Conservation (phyloP, 2,113 vertebrate genomes). For the Macrotus californicus region DNA sequence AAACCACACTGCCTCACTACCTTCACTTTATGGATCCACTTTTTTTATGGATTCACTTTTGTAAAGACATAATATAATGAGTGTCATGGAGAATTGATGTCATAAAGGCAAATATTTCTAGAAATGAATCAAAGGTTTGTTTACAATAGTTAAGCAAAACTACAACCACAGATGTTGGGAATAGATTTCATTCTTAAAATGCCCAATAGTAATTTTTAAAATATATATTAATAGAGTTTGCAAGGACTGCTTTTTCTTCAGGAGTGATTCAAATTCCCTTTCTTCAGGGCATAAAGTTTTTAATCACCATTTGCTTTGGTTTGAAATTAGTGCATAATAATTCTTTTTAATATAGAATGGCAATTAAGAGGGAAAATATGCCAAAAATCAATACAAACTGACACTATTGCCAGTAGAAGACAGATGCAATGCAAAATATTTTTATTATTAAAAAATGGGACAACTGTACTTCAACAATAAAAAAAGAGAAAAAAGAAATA, state of each 20-base stretch:
- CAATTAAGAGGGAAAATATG: conserved; percentile 35
- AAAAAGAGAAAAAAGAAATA: no score
- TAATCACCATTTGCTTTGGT: neutral
- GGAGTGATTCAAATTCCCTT: conserved; percentile 4
- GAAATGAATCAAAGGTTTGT: neutral
- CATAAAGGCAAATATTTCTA: conserved; percentile 14
- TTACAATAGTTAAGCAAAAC: neutral
- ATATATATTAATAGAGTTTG: neutral
- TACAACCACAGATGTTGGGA: neutral
- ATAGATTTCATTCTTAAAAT: conserved; percentile 18
- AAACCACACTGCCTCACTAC: neutral
- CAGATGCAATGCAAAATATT: conserved; percentile 41
- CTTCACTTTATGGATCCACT: neutral
- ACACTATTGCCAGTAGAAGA: conserved; percentile 12
- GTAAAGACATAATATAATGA: neutral
- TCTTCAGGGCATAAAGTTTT: conserved; percentile 19
- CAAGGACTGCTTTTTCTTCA: conserved; percentile 17
- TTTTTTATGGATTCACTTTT: no score
- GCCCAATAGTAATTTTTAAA: neutral
- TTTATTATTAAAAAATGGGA: neutral
- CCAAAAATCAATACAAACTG: neutral
- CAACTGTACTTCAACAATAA: no score
- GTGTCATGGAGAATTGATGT: neutral
- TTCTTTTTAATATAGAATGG: neutral
- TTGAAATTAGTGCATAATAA: conserved; percentile 32